phyloP scores from a whole-genome alignment of 37 sponge, comb jelly and placozoan species.

The Spongia lamella region DNA sequence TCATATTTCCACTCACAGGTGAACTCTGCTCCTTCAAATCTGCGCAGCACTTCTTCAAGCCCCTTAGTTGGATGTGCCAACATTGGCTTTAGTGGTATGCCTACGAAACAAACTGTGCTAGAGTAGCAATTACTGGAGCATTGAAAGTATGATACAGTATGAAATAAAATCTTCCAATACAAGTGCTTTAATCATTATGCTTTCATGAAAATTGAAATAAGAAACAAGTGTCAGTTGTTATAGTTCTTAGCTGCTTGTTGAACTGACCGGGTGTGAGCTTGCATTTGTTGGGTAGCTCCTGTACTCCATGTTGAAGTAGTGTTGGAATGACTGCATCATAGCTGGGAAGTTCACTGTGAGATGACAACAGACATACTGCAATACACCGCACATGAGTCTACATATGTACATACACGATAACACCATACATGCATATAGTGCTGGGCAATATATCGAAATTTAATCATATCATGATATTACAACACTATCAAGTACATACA shows the following conservation, averaged over 20 bases:
- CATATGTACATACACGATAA: background rate
- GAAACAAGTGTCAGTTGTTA: background rate
- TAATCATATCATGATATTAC: no score
- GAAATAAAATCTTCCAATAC: no score
- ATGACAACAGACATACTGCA: background rate
- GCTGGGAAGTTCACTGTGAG: conserved; percentile 86
- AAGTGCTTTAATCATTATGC: no score
- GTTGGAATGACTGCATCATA: conserved; percentile 84
- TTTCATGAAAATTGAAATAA: background rate
- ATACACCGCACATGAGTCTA: background rate
- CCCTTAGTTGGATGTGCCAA: conserved; percentile 99
- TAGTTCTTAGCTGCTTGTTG: background rate
- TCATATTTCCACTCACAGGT: conserved; percentile 99
- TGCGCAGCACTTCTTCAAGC: conserved; percentile 78
- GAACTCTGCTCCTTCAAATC: conserved; percentile 85
- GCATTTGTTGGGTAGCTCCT: conserved; percentile 74
- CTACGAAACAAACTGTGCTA: conserved; percentile 1
- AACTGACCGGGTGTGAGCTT: conserved; percentile 77
- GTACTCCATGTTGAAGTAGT: conserved; percentile 75
- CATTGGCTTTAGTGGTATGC: conserved; percentile 99
- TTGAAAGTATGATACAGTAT: no score
- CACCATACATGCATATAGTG: background rate
- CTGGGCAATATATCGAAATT: background rate
- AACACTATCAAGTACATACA: background rate
- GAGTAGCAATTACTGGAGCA: background rate